A percentile compares a stretch with the other conserved stretches of the same genome.
These are phyloP conservation scores for Esox masquinongy DNA, from an alignment of 2,797 vertebrate genomes.

Conservation along the genomic window DNA sequence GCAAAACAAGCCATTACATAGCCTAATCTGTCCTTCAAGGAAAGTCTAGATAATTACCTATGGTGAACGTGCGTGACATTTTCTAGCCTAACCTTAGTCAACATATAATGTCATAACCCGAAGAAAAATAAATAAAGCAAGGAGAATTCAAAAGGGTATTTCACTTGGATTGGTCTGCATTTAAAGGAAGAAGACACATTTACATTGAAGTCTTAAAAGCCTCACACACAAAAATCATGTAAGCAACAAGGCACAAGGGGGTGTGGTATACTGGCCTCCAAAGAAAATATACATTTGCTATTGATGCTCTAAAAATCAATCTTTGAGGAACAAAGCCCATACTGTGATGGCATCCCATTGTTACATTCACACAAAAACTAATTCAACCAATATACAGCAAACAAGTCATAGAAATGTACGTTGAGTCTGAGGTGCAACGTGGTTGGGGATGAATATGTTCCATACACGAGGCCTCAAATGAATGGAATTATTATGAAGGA, in stretches of 20 bases:
- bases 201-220: background rate
- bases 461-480: background rate
- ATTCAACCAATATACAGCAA: background rate
- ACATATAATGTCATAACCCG: background rate
- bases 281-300: background rate
- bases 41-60: background rate
- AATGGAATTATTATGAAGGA: background rate
- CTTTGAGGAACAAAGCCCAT: background rate
- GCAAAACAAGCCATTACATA: background rate
- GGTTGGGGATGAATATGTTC: background rate
- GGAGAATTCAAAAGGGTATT: background rate
- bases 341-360: background rate
- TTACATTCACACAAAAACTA: background rate
- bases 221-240: background rate
- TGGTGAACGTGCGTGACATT: constrained; percentile 5
- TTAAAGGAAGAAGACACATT: background rate
- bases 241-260: no score
- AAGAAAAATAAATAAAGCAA: background rate
- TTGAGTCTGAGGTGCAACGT: background rate
- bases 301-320: background rate
- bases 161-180: background rate
- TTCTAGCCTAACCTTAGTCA: background rate
- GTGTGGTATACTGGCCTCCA: background rate
- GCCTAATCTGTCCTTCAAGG: constrained; percentile 2
- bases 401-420: background rate